Evolutionary conservation across 2,113 vertebrate genomes (phyloP).

Genomic region (Setophaga kirtlandii): DNA sequence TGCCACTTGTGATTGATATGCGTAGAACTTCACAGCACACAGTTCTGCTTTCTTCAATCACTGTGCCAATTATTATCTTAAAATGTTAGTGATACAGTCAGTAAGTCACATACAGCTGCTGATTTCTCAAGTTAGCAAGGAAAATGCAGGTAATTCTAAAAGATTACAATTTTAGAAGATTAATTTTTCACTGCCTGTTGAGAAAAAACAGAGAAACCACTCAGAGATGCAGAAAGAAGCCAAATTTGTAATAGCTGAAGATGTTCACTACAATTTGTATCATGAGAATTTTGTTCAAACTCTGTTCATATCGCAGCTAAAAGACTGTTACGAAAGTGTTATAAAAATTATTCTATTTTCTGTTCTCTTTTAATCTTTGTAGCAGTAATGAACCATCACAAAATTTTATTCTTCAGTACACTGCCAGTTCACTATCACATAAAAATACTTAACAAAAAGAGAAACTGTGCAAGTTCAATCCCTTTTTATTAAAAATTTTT

Average conservation of each 20-base stretch:
- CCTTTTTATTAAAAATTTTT: not conserved
- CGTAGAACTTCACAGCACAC: not conserved
- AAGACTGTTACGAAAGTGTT: not conserved
- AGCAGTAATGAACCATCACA: conserved; percentile 46
- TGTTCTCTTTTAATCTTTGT: conserved; percentile 9
- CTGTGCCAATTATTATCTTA: conserved; percentile 41
- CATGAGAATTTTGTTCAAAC: not conserved
- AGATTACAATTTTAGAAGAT: not conserved
- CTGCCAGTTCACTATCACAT: not conserved
- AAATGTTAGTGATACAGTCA: conserved; percentile 51
- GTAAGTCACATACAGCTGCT: not conserved
- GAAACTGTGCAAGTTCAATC: not conserved
- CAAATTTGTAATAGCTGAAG: conserved; percentile 23
- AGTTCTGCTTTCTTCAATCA: conserved; percentile 53
- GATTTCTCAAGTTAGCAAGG: conserved; percentile 16
- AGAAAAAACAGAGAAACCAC: not conserved
- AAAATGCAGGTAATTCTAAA: conserved; percentile 38
- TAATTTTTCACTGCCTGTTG: not conserved
- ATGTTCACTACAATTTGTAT: not conserved
- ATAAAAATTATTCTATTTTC: not conserved
- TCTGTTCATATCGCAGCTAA: not conserved
- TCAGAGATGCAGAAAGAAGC: not conserved
- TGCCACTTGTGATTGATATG: conserved; percentile 23
- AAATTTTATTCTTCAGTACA: not conserved
- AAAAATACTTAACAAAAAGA: not conserved